These are phyloP conservation scores for Protaetia brevitarsis DNA, from an alignment of 1,140 invertebrate genomes.

Conservation along the genomic window DNA sequence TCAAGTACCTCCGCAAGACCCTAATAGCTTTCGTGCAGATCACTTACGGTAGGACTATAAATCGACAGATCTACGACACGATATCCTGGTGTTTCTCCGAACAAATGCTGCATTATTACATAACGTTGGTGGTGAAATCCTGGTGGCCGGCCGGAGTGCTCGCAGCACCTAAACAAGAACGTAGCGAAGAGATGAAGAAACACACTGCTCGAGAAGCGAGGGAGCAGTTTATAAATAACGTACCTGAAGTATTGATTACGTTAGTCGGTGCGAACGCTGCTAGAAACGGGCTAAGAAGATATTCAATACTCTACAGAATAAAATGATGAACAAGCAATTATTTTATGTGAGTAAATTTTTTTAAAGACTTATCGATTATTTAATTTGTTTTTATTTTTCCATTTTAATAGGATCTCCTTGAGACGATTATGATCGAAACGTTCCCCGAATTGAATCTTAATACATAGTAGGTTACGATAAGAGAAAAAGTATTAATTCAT, in stretches of 20 bases:
- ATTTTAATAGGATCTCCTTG: constrained; percentile 69
- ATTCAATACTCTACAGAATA: constrained; percentile 83
- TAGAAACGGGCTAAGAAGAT: constrained; percentile 79
- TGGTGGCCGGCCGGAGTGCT: constrained; percentile 84
- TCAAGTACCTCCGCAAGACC: constrained; percentile 81
- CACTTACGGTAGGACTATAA: constrained; percentile 87
- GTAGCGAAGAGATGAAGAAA: constrained; percentile 69
- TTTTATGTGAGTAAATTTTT: constrained; percentile 74
- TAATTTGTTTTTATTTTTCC: constrained; percentile 9
- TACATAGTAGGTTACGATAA: background rate
- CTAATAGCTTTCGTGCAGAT: constrained; percentile 90
- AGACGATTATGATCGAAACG: constrained; percentile 68
- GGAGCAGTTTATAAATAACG: constrained; percentile 66
- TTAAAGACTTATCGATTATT: constrained; percentile 1
- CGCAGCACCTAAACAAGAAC: constrained; percentile 52
- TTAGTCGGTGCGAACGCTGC: constrained; percentile 83
- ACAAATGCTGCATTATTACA: constrained; percentile 86
- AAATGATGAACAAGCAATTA: constrained; percentile 83
- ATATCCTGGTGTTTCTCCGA: constrained; percentile 85
- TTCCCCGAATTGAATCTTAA: constrained; percentile 59
- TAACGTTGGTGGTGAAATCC: constrained; percentile 76
- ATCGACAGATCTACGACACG: constrained; percentile 85
- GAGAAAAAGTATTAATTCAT: background rate
- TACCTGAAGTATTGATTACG: constrained; percentile 76
- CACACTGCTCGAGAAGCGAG: constrained; percentile 62